These are phyloP conservation scores for Cantharis flavilabris DNA, from an alignment of 2,888 invertebrate species.

Conservation along the genomic window DNA sequence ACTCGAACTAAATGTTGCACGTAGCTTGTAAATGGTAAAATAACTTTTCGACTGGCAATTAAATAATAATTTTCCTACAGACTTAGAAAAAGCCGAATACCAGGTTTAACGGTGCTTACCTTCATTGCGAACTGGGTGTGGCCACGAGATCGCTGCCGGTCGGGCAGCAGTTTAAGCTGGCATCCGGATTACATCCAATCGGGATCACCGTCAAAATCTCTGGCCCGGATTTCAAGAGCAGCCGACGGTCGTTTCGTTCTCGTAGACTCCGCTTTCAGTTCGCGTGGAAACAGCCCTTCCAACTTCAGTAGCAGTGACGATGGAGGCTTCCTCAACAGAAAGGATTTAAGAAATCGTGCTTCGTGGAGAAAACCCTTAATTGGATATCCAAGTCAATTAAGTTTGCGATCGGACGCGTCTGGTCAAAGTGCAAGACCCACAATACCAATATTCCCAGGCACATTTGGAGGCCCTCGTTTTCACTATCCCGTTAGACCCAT, in stretches of 20 bases:
- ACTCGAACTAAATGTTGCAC: not conserved
- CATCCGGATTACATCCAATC: constrained; percentile 53
- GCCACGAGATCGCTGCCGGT: constrained; percentile 72
- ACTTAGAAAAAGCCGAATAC: constrained; percentile 94
- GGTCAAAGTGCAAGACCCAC: constrained; percentile 59
- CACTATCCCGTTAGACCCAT: constrained; percentile 53
- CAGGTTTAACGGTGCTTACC: constrained; percentile 80
- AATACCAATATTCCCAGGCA: constrained; percentile 41
- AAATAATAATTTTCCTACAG: constrained; percentile 56
- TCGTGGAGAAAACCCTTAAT: constrained; percentile 70
- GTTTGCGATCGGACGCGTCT: constrained; percentile 69
- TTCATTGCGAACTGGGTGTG: constrained; percentile 76
- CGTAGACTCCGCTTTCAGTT: constrained; percentile 59
- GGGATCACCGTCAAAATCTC: constrained; percentile 49
- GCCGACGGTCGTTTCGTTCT: constrained; percentile 78
- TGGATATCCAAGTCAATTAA: constrained; percentile 68
- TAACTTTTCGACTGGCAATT: constrained; percentile 1
- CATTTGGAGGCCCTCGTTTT: constrained; percentile 41
- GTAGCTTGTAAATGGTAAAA: not conserved
- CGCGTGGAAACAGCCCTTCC: constrained; percentile 62
- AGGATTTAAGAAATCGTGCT: constrained; percentile 59
- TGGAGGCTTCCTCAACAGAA: constrained; percentile 78
- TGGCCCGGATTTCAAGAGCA: constrained; percentile 72
- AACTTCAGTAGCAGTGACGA: constrained; percentile 75
- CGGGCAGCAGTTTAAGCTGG: constrained; percentile 56